Base-by-base conservation (phyloP, 2,113 vertebrate species). In the Hucho hucho region DNA sequence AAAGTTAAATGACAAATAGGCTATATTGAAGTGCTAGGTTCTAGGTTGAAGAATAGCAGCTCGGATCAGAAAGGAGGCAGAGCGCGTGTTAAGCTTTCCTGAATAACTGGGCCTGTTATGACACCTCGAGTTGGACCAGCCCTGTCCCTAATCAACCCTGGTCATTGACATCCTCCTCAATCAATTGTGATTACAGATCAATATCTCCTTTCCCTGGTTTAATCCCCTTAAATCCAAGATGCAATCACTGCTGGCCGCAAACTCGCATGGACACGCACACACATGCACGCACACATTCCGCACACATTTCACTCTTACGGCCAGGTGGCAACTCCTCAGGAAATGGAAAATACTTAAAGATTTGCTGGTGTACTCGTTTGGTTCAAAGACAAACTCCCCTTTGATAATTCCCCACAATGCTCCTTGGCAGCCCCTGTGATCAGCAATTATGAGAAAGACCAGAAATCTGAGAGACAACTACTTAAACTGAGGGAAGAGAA, bases 361-460 rank as follows among this genome's bases (percentile, higher is more conserved):
- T 95, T 92, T 95, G 92, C 94, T 91, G 91, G 90, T 90, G 94
- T 91, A 91, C 91, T 89, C 89, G 74, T 94, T 90, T 90, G 85
- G 86, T 86, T 94, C 93, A 95, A 95, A 95, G 92, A 91, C 88
- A 92, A 93, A 93, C 87, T 83, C 80, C 89, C 83, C 90, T 64
- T 84, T 93, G 92, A 91, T 93, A 70, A 93, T 95, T 95, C 95
- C 91, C 93, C 91, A 92, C 94, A 93, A 94, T 94, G 93, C 95
- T 94, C 85, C 77, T 89, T 88, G 88, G 88, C 92, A 90, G 93
- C 90, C 91, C 89, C 89, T 92, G 92, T 94, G 94, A 92, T 43
- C 7, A 43, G 37, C 37, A 43, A 43, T 95, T 94, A 95, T 94
- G 94, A 96, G 93, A 95, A 92, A 94, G 89, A 82, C 70, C 93